phyloP scores from a whole-genome alignment of 2,888 invertebrate species.

The Eristalis arbustorum region DNA sequence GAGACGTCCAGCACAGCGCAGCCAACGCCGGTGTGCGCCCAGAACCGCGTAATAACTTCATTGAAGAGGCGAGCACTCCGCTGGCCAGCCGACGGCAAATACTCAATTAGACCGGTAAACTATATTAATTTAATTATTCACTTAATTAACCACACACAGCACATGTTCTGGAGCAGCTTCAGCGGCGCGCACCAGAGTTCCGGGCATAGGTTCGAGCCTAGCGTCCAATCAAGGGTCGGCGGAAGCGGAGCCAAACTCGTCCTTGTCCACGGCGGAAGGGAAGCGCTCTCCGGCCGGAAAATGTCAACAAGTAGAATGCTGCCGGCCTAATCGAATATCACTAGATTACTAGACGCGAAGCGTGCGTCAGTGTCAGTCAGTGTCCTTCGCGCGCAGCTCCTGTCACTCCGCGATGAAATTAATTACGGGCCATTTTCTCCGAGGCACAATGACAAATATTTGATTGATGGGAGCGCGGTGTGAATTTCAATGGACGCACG shows the following conservation, averaged over 20 bases:
- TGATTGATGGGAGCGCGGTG: slow-evolving; percentile 65
- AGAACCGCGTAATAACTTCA: neutral
- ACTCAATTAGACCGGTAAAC: slow-evolving; percentile 10
- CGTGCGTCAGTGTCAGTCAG: neutral
- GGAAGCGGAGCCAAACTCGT: neutral
- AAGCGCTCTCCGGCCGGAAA: neutral
- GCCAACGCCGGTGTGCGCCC: neutral
- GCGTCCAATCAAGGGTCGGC: neutral
- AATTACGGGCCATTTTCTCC: slow-evolving; percentile 61
- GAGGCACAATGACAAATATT: slow-evolving; percentile 63
- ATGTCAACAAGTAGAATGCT: slow-evolving; percentile 27
- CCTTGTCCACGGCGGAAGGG: neutral
- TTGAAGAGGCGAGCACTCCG: neutral
- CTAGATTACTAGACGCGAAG: neutral
- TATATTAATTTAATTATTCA: slow-evolving; percentile 5
- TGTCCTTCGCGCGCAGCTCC: neutral
- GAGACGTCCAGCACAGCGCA: neutral
- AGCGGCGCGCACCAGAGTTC: neutral
- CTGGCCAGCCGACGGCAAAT: neutral
- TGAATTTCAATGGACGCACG: slow-evolving; percentile 58
- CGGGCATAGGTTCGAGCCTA: neutral
- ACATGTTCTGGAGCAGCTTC: neutral
- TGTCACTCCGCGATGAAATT: slow-evolving; percentile 30
- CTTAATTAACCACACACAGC: slow-evolving; percentile 6
- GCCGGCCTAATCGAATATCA: slow-evolving; percentile 38